A percentile compares a stretch with the other conserved stretches of the same genome.
Evolutionary conservation across 2,888 invertebrate genomes (phyloP).

Genomic region (Noctua janthina): DNA sequence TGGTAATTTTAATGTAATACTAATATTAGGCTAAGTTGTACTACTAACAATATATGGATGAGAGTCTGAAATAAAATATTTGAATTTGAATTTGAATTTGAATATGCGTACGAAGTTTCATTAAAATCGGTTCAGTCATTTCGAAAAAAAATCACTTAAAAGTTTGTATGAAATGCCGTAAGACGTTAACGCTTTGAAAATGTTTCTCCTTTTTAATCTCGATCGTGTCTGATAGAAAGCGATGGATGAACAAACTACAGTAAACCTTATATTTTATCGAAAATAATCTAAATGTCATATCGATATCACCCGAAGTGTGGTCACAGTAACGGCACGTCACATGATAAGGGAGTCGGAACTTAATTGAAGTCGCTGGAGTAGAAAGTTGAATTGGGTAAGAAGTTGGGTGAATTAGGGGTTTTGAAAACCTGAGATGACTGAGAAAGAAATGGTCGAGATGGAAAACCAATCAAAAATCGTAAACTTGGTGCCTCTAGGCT

Average conservation of each 20-base stretch:
- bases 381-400: conserved; percentile 16
- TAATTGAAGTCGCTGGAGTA: conserved; percentile 11
- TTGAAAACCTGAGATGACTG: not conserved
- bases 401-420: conserved; percentile 8
- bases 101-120: too few relatives aligned
- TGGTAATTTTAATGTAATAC: too few relatives aligned
- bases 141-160: too few relatives aligned
- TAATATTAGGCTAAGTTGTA: too few relatives aligned
- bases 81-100: too few relatives aligned
- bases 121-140: too few relatives aligned
- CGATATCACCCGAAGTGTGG: not conserved
- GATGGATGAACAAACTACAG: not conserved
- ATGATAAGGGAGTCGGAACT: not conserved
- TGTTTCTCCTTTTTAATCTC: not conserved
- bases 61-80: too few relatives aligned
- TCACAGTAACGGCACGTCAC: not conserved
- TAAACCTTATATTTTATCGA: conserved; percentile 11
- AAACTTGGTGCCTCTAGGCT: too few relatives aligned
- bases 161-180: too few relatives aligned
- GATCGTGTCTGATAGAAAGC: not conserved
- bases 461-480: too few relatives aligned
- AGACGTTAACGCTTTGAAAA: too few relatives aligned
- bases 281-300: not conserved
- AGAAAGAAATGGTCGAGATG: not conserved
- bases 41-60: too few relatives aligned